These are phyloP conservation scores for Desmodus rotundus DNA, from an alignment of 2,113 vertebrate genomes.

Conservation along the genomic window DNA sequence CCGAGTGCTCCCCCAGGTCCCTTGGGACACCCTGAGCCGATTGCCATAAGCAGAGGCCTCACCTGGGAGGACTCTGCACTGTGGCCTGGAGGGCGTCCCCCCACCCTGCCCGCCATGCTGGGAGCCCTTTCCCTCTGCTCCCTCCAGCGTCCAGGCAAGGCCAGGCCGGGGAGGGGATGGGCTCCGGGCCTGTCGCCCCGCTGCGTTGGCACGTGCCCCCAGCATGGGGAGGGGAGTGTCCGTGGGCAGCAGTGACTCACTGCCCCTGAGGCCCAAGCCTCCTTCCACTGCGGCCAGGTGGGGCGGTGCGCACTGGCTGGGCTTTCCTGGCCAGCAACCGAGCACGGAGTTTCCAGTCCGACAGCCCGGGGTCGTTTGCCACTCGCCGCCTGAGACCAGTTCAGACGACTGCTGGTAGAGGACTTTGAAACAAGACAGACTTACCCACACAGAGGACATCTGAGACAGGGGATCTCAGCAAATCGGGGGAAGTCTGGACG, in stretches of 20 bases:
- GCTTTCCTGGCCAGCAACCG: no score
- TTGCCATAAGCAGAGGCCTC: background rate
- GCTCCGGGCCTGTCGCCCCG: background rate
- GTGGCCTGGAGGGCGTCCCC: background rate
- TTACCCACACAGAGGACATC: no score
- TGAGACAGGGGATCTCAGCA: no score
- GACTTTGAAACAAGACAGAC: no score
- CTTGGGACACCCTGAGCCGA: rapidly evolving
- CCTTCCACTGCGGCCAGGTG: no score
- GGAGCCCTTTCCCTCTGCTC: background rate
- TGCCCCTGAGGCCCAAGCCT: no score
- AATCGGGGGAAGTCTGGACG: no score
- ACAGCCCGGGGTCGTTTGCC: no score
- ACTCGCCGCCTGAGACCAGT: rapidly evolving
- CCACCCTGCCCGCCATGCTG: rapidly evolving
- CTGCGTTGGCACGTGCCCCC: background rate
- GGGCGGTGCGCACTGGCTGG: rapidly evolving
- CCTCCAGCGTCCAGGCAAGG: rapidly evolving
- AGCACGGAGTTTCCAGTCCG: background rate
- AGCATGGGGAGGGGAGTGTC: background rate
- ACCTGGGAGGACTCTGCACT: no score
- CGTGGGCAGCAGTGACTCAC: background rate
- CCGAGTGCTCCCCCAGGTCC: background rate
- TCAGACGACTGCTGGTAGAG: rapidly evolving
- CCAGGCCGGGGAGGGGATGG: rapidly evolving